Percentiles rank a stretch among this genome's conserved stretches.
Conservation (phyloP, 2,113 vertebrate species). For the Caretta caretta region DNA sequence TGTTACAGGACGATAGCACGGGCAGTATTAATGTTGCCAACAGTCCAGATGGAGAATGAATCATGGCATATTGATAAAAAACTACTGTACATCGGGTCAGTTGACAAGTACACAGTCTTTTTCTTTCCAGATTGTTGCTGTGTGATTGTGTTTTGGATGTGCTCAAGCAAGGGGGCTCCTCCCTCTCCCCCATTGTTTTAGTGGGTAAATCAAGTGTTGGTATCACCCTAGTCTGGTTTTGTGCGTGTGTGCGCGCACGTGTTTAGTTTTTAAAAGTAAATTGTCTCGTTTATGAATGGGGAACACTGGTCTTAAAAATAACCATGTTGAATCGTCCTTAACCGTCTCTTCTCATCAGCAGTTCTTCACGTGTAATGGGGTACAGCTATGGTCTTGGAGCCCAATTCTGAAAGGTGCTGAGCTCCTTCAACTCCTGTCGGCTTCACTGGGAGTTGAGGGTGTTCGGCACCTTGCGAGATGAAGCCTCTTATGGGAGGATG, state of each 20-base stretch:
- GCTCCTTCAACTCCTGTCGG: fast-evolving
- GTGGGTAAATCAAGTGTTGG: conserved; percentile 29
- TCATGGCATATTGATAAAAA: background rate
- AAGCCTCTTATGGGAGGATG: conserved; percentile 22
- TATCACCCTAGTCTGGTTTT: background rate
- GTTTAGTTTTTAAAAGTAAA: conserved; percentile 27
- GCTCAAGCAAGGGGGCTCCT: conserved; percentile 35
- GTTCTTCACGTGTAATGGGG: background rate
- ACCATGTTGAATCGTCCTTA: background rate
- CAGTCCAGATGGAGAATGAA: background rate
- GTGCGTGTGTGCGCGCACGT: too few species aligned
- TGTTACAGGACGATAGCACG: background rate
- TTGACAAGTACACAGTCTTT: background rate
- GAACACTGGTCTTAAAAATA: conserved; percentile 33
- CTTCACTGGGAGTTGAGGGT: fast-evolving
- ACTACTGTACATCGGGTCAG: background rate
- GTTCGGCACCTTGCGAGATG: background rate
- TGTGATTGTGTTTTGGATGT: conserved; percentile 53
- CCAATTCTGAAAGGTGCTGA: background rate
- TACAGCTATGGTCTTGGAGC: background rate
- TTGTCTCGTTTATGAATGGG: conserved; percentile 8
- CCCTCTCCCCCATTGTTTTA: conserved; percentile 35
- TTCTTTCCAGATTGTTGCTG: background rate
- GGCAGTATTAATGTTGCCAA: conserved; percentile 41
- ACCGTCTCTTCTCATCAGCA: background rate